A percentile compares a stretch with the other conserved stretches of the same genome.
These are phyloP conservation scores for Torymus aiolomorphi DNA, from an alignment of 2,888 invertebrate species.

Conservation along the genomic window DNA sequence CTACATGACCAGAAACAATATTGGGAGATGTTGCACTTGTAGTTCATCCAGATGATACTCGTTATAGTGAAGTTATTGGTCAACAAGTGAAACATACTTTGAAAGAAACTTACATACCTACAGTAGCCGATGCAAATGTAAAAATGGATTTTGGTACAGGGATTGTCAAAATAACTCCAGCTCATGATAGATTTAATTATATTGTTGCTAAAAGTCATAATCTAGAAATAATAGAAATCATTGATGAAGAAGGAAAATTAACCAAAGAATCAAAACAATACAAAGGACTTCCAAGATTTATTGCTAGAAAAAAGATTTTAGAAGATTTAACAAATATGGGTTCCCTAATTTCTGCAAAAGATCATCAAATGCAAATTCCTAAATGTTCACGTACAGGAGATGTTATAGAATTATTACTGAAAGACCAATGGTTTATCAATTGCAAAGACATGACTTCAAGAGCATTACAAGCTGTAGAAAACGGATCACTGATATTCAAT, in stretches of 20 bases:
- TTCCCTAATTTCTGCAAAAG: constrained; percentile 80
- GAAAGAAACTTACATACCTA: constrained; percentile 83
- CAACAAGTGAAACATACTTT: constrained; percentile 86
- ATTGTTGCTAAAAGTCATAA: constrained; percentile 85
- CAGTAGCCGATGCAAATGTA: constrained; percentile 89
- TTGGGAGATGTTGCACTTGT: constrained; percentile 96
- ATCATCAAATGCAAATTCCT: too few relatives aligned
- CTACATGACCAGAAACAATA: constrained; percentile 96
- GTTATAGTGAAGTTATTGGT: constrained; percentile 81
- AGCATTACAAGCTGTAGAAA: constrained; percentile 82
- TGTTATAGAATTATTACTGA: too few relatives aligned
- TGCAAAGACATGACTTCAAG: constrained; percentile 84
- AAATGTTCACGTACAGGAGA: too few relatives aligned
- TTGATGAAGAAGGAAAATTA: constrained; percentile 86
- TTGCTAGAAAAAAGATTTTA: constrained; percentile 83
- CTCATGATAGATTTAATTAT: constrained; percentile 88
- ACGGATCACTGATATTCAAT: constrained; percentile 82
- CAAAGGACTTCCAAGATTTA: constrained; percentile 83
- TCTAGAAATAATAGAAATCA: constrained; percentile 83
- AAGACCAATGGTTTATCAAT: too few relatives aligned
- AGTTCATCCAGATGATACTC: constrained; percentile 89
- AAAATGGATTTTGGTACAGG: constrained; percentile 91
- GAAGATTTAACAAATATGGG: constrained; percentile 80
- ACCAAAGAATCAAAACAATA: constrained; percentile 73
- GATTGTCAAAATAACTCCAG: constrained; percentile 88